These are phyloP conservation scores for Piprites chloris DNA, from an alignment of 2,113 vertebrate species.

Conservation along the genomic window DNA sequence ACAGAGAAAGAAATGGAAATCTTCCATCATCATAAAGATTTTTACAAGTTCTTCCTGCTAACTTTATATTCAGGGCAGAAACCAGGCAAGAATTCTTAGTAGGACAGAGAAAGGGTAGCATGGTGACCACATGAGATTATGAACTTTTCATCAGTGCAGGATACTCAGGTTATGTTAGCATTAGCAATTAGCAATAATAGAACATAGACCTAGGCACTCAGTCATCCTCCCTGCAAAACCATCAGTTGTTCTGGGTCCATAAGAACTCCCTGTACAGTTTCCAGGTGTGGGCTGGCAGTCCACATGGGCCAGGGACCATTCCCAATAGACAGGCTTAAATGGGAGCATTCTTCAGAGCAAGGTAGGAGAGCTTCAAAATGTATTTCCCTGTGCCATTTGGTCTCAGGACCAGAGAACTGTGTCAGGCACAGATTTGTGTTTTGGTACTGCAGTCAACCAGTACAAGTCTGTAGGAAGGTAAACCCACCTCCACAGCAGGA, in stretches of 20 bases:
- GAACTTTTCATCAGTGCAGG: neutral
- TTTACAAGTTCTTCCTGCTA: neutral
- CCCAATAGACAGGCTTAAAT: neutral
- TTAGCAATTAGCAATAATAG: neutral
- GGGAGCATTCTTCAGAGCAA: neutral
- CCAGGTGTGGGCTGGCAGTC: accelerated
- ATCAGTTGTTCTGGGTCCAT: neutral
- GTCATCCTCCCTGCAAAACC: neutral
- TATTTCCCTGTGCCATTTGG: neutral
- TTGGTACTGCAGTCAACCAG: neutral
- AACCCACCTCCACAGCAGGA: neutral
- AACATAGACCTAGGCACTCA: neutral
- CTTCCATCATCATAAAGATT: neutral
- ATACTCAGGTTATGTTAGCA: neutral
- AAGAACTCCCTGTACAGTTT: neutral
- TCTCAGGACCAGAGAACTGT: neutral
- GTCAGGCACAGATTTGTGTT: neutral
- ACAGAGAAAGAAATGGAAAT: neutral
- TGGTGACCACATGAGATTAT: neutral
- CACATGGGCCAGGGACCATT: neutral
- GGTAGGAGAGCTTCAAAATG: neutral
- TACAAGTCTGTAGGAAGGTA: neutral
- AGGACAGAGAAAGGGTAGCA: neutral
- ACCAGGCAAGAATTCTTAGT: neutral
- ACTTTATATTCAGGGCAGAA: neutral